Conservation (phyloP, 1,140 invertebrate genomes). For the Drosophila santomea region DNA sequence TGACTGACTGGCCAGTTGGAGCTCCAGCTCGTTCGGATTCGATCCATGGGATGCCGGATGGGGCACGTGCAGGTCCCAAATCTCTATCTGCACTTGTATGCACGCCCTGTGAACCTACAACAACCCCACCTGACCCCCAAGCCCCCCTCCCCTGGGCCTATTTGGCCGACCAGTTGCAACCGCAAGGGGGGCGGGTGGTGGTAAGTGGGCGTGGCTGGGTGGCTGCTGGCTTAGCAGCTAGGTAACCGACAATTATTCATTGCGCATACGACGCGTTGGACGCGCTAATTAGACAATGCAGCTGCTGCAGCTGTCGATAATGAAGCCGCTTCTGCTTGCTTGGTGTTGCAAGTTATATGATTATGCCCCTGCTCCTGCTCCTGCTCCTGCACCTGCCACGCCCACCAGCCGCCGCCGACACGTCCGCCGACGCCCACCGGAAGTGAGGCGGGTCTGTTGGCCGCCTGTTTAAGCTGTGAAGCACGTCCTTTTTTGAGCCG, state of each 20-base stretch:
- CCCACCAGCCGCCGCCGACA: not conserved
- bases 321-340: conserved; percentile 45
- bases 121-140: not conserved
- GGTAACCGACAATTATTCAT: conserved; percentile 67
- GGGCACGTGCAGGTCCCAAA: conserved; percentile 24
- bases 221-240: conserved; percentile 13
- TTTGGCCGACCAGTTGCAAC: conserved; percentile 13
- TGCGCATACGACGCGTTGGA: conserved; percentile 64
- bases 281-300: conserved; percentile 67
- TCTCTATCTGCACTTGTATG: conserved; percentile 1
- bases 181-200: not conserved
- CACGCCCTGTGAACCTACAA: not conserved
- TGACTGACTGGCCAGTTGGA: conserved; percentile 21
- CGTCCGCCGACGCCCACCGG: conserved; percentile 3
- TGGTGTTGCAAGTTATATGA: conserved; percentile 14
- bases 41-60: conserved; percentile 11
- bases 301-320: conserved; percentile 64
- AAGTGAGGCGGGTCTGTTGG: not conserved
- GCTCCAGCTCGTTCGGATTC: not conserved
- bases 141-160: not conserved
- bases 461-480: conserved; percentile 50
- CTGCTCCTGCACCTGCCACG: conserved; percentile 14
- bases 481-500: conserved; percentile 39
- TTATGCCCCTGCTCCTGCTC: conserved; percentile 13
- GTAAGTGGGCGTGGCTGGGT: not conserved